Conservation (phyloP, 2,888 invertebrate genomes). For the Globia sparganii region DNA sequence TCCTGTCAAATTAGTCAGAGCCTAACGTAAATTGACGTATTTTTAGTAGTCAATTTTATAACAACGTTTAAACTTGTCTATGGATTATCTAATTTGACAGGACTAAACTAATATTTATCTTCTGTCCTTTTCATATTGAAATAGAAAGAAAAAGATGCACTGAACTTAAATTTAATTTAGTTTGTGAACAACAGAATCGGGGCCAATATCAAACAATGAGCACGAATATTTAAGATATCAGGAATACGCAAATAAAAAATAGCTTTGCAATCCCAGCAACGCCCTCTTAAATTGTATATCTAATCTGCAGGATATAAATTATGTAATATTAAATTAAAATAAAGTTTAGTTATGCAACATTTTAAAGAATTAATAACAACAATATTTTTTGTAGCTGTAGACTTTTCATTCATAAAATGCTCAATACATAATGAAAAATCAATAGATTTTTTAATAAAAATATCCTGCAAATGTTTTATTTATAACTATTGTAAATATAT, state of each 20-base stretch:
- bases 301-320: slow-evolving; percentile 21
- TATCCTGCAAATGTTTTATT: slow-evolving; percentile 17
- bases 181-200: too few relatives aligned
- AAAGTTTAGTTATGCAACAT: slow-evolving; percentile 41
- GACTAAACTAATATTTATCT: too few relatives aligned
- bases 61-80: too few relatives aligned
- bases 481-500: slow-evolving; percentile 10
- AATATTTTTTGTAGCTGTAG: not conserved
- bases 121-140: too few relatives aligned
- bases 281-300: slow-evolving; percentile 12
- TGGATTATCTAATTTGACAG: too few relatives aligned
- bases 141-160: too few relatives aligned
- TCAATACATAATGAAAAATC: not conserved
- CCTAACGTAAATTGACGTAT: too few relatives aligned
- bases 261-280: slow-evolving; percentile 19
- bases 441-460: slow-evolving; percentile 18
- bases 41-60: too few relatives aligned
- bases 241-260: slow-evolving; percentile 9
- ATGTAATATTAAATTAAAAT: slow-evolving; percentile 15
- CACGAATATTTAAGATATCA: too few relatives aligned
- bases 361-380: not conserved
- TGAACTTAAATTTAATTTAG: too few relatives aligned
- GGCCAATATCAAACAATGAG: too few relatives aligned
- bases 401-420: not conserved
- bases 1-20: too few relatives aligned